Base-by-base conservation (phyloP, 2,888 invertebrate genomes). In the Drosophila flavopinicola region DNA sequence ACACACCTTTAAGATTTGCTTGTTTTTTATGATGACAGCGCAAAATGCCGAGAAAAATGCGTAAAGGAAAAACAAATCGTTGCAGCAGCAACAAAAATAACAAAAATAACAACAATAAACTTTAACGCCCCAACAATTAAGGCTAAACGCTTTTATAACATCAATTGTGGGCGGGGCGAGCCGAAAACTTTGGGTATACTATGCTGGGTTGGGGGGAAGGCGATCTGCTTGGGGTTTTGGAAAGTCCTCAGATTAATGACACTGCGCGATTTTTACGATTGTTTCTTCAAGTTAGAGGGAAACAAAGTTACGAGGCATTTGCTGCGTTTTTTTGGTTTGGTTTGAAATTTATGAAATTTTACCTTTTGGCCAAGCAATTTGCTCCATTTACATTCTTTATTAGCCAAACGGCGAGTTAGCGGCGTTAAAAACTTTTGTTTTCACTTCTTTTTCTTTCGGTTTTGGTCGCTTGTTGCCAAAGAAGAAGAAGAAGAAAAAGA, bases 311-410 rank as follows among this genome's bases (percentile, higher is more conserved):
- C 66, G 65, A 57, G 54, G n/a, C 53, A 49, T 25, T 37, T 17
- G 29, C 32, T 30, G 1, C 48, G 54, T 56, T 20, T 15, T 13
- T 10, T 17, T 44, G 11, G 27, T 20, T 29, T 47, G 33, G 10
- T 51, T 51, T 47, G 42, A 75, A 80, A 86, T 76, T 86, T 86
- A 84, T 83, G 86, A 75, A 83, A 86, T 86, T 86, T 86, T 69
- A 83, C 86, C 83, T 83, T 84, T 83, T 80, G 84, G 70, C 80
- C 73, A 63, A 86, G 73, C 82, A 82, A 83, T 83, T 86, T 86
- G 83, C 77, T 77, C 72, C 86, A 84, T 86, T 86, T 85, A 84
- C 85, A 83, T 83, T 86, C 86, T 86, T 83, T 86, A 86, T 83
- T 83, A 83, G 84, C 86, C 70, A 52, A 78, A 67, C 57, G 65